Percentiles rank a stretch among this genome's conserved stretches.
Conservation (phyloP, 1,140 invertebrate genomes). For the Andrena cerasifolii region DNA sequence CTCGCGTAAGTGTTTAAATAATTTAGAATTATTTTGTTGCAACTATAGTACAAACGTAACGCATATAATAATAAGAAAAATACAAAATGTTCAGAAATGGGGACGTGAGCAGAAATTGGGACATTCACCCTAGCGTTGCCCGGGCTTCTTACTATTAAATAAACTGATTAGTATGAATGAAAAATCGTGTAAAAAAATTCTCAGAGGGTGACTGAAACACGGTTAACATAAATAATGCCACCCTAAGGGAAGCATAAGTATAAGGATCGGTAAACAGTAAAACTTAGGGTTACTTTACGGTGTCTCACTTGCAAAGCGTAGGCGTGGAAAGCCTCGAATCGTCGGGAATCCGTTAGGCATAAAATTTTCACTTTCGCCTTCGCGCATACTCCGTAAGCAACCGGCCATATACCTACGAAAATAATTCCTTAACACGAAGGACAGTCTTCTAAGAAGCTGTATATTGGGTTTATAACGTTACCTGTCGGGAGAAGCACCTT, state of each 20-base stretch:
- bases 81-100: too few relatives aligned
- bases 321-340: background rate
- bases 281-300: background rate
- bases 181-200: background rate
- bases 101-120: too few relatives aligned
- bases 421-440: conserved; percentile 1
- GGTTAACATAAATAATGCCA: background rate
- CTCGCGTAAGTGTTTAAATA: too few relatives aligned
- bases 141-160: background rate
- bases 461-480: conserved; percentile 73
- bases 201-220: background rate
- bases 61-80: too few relatives aligned
- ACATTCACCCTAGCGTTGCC: too few relatives aligned
- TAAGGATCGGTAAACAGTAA: background rate
- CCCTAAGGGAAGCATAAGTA: background rate
- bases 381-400: background rate
- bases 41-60: too few relatives aligned
- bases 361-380: conserved; percentile 17
- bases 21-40: too few relatives aligned
- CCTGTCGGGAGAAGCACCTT: conserved; percentile 73
- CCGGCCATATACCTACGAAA: background rate
- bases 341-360: background rate
- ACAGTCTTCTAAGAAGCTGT: conserved; percentile 53
- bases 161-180: background rate
- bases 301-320: conserved; percentile 6